Evolutionary conservation across 2,797 vertebrate genomes (phyloP).

Genomic region (Microcaecilia unicolor): DNA sequence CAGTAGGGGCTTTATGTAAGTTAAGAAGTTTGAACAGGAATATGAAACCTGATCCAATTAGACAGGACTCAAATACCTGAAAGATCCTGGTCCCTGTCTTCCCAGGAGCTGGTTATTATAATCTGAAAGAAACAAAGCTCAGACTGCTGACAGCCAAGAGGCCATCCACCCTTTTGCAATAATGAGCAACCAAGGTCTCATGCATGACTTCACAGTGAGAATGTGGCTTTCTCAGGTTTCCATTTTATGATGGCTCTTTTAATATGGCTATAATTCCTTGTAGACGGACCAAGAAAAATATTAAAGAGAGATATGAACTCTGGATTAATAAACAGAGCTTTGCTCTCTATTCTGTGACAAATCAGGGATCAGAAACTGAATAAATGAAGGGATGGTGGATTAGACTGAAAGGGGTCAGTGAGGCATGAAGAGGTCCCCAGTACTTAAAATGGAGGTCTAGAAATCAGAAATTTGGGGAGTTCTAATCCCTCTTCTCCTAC

Average conservation of each 20-base stretch:
- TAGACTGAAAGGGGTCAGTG: too few relatives aligned
- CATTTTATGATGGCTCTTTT: constrained; percentile 38
- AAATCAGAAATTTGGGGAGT: too few relatives aligned
- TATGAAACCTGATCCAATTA: constrained; percentile 25
- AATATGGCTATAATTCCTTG: too few relatives aligned
- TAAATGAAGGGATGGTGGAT: too few relatives aligned
- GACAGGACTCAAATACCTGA: constrained; percentile 15
- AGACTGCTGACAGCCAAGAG: constrained; percentile 30
- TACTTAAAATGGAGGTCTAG: too few relatives aligned
- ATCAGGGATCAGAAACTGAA: too few relatives aligned
- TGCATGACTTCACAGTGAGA: constrained; percentile 45
- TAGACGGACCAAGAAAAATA: too few relatives aligned
- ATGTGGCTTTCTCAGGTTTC: constrained; percentile 42
- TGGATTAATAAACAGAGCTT: too few relatives aligned
- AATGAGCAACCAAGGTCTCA: constrained; percentile 44
- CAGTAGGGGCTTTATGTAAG: constrained; percentile 17
- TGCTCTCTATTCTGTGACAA: too few relatives aligned
- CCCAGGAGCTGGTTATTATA: constrained; percentile 15
- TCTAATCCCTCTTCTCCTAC: too few relatives aligned
- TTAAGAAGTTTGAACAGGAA: constrained; percentile 8
- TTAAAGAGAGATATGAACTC: too few relatives aligned
- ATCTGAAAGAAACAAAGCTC: constrained; percentile 22
- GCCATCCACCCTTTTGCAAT: constrained; percentile 38
- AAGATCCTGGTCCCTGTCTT: constrained; percentile 15
- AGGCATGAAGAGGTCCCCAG: too few relatives aligned